Evolutionary conservation across 2,888 invertebrate genomes (phyloP), one percentile per base, ranked within the genome.

Genomic region (Tetropium fuscum): DNA sequence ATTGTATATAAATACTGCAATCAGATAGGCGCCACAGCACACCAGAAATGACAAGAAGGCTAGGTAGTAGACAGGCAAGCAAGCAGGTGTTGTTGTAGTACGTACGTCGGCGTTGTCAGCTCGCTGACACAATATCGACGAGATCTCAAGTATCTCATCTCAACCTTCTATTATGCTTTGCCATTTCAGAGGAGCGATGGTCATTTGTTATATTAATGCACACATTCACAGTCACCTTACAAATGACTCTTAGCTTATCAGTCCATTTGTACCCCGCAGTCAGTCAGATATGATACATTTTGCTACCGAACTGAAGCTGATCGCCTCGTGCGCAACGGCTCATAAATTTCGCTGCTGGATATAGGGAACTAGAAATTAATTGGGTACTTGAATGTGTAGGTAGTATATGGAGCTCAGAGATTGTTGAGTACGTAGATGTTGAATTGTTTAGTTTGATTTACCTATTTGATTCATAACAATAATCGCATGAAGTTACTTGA

Each of bases 151-250:
- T 62, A 59, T 64, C 68, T 69, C 69, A 67, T 70, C 69, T 67
- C 66, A 63, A 59, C 66, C 68, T 69, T 70, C 68, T 70, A 70
- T 67, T 68, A 63, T 57, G 64, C 66, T 68, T 64, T 62, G 63
- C 60, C 66, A 66, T 71, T 64, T 63, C 67, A 60, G 63, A 49
- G 60, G 56, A 63, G 58, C 45, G 63, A 65, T 40, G 62, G 63
- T 61, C 66, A 63, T 71, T 70, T 66, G 60, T 71, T 71, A 69
- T 69, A 66, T 65, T 71, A 68, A 71, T 71, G 67, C 48, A 45
- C 57, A 61, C 67, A 64, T 69, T 68, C 68, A 57, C 66, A 53
- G 62, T 57, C 63, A 63, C 67, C 61, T 68, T 67, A 67, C 62
- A 65, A 67, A 51, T 51, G 41, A 34, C n/a, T 36, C 36, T 16